phyloP scores from a whole-genome alignment of 2,797 vertebrate species.

The Caiman crocodilus region DNA sequence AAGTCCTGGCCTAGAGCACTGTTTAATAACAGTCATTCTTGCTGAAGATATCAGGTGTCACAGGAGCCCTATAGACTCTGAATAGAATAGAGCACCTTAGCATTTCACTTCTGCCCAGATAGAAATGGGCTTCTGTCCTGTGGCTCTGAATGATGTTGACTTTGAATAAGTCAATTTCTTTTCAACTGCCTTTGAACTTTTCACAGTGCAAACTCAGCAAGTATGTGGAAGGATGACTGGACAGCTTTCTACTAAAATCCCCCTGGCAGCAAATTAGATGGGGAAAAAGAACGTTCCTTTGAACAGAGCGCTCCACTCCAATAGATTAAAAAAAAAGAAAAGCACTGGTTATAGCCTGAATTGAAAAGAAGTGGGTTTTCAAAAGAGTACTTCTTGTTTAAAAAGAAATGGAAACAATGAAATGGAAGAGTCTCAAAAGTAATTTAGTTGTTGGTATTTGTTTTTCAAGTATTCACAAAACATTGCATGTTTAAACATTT shows the following conservation, averaged over 20 bases:
- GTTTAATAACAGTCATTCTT: neutral
- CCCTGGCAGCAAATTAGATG: neutral
- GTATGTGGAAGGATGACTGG: neutral
- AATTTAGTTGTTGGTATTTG: neutral
- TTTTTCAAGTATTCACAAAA: neutral
- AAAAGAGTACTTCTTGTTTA: neutral
- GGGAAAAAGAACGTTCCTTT: neutral
- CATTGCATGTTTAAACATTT: neutral
- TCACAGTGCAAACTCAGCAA: slow-evolving; percentile 31
- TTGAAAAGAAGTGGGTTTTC: neutral
- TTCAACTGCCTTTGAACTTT: neutral
- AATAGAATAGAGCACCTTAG: neutral
- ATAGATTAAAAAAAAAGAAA: neutral
- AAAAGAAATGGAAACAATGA: neutral
- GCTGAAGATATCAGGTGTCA: neutral
- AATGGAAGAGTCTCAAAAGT: neutral
- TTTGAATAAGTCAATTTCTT: slow-evolving; percentile 36
- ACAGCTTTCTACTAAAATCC: slow-evolving; percentile 19
- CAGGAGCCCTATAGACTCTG: neutral
- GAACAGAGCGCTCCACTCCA: neutral
- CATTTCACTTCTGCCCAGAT: neutral
- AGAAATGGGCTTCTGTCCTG: neutral
- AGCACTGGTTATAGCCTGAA: neutral
- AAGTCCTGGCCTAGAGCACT: neutral
- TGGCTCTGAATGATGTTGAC: slow-evolving; percentile 1